Conservation (phyloP, 1,140 invertebrate species). For the Drosophila tropicalis region DNA sequence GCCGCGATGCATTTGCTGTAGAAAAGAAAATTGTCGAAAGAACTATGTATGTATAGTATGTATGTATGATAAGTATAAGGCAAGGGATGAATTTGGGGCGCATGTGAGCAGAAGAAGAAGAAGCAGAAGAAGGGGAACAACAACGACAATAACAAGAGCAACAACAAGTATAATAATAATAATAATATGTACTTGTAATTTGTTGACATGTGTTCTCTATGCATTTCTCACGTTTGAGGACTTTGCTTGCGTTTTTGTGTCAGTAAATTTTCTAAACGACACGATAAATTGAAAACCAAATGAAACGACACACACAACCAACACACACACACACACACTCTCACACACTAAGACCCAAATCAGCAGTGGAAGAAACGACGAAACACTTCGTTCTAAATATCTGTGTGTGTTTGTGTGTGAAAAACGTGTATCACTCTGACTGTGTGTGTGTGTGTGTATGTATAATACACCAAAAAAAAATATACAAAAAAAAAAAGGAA, state of each 20-base stretch:
- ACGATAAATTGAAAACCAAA: constrained; percentile 44
- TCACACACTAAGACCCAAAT: constrained; percentile 1
- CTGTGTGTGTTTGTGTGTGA: constrained; percentile 33
- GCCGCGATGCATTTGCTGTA: constrained; percentile 53
- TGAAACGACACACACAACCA: constrained; percentile 23
- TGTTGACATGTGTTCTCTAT: constrained; percentile 41
- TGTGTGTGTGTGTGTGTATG: constrained; percentile 70
- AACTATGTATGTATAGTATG: background rate
- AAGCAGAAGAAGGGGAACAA: constrained; percentile 13
- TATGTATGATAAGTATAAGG: background rate
- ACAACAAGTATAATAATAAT: constrained; percentile 19
- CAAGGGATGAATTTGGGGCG: constrained; percentile 5
- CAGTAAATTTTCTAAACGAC: constrained; percentile 15
- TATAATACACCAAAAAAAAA: constrained; percentile 71
- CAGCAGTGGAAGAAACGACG: constrained; percentile 25
- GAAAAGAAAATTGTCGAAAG: constrained; percentile 9
- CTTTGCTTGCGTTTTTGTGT: constrained; percentile 14
- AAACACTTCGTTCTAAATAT: constrained; percentile 17
- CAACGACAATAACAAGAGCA: constrained; percentile 7
- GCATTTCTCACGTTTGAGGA: constrained; percentile 4
- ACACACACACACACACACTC: background rate
- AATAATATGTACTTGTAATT: constrained; percentile 36
- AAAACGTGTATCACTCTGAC: constrained; percentile 51
- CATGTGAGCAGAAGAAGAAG: constrained; percentile 27
- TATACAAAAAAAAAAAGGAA: constrained; percentile 18